phyloP scores from a whole-genome alignment of 2,113 vertebrate genomes.

The Amblyornis subalaris region DNA sequence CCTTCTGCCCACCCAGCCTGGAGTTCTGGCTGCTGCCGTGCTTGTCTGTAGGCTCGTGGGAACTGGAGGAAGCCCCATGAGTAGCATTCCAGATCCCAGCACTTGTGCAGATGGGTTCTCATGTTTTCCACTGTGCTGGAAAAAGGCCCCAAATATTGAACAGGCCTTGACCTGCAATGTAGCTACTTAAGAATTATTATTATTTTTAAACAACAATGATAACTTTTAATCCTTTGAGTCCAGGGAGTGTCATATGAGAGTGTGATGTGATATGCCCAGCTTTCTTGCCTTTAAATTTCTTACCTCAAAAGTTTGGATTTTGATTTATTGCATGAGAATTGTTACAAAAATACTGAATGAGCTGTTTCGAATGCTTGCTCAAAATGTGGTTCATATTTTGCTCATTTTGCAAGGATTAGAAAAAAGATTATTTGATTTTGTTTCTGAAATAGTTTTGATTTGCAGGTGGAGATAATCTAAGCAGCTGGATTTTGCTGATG shows the following conservation, averaged over 20 bases:
- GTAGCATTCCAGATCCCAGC: neutral
- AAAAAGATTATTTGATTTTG: neutral
- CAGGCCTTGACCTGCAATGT: fast-evolving
- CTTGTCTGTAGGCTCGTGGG: neutral
- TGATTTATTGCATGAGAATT: neutral
- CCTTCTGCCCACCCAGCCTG: neutral
- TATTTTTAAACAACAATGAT: neutral
- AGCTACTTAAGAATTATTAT: neutral
- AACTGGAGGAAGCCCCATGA: neutral
- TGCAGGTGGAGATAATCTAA: neutral
- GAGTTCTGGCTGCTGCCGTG: neutral
- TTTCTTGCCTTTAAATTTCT: neutral
- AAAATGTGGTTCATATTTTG: neutral
- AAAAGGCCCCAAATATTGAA: neutral
- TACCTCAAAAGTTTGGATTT: neutral
- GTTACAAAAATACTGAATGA: neutral
- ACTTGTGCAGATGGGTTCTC: neutral
- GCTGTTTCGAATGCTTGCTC: neutral
- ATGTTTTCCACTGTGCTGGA: neutral
- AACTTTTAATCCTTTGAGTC: neutral
- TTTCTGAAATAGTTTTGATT: neutral
- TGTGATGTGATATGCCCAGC: neutral
- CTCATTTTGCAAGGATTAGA: neutral
- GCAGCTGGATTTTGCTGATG: neutral
- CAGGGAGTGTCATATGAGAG: neutral